These are phyloP conservation scores for Cremastinae sp. DNA, from an alignment of 2,888 invertebrate species.

Conservation along the genomic window DNA sequence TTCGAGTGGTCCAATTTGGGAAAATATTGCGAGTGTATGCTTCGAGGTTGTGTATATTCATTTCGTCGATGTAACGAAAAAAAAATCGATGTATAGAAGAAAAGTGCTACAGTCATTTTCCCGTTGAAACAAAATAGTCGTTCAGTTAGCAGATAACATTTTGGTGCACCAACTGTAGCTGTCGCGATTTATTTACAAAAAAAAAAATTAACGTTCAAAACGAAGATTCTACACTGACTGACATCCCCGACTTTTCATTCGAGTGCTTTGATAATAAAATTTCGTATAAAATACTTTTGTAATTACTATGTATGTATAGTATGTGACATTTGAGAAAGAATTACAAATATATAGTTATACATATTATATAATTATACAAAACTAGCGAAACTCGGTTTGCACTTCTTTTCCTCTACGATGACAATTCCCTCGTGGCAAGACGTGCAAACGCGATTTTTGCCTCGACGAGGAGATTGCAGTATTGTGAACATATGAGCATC, in stretches of 20 bases:
- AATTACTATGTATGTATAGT: constrained; percentile 58
- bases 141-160: too few relatives aligned
- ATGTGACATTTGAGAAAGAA: constrained; percentile 34
- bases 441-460: constrained; percentile 30
- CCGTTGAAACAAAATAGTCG: constrained; percentile 1
- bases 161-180: constrained; percentile 20
- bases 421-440: constrained; percentile 13
- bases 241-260: constrained; percentile 51
- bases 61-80: constrained; percentile 31
- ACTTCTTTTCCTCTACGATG: constrained; percentile 7
- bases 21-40: not conserved
- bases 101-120: not conserved
- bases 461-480: constrained; percentile 38
- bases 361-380: constrained; percentile 44
- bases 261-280: constrained; percentile 61
- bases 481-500: constrained; percentile 39
- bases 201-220: constrained; percentile 10
- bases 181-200: not conserved
- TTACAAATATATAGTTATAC: constrained; percentile 37
- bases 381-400: constrained; percentile 36
- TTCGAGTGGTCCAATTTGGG: constrained; percentile 10
- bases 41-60: constrained; percentile 27
- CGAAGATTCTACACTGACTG: constrained; percentile 42
- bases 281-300: constrained; percentile 58
- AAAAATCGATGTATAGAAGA: constrained; percentile 35